phyloP scores from a whole-genome alignment of 2,888 invertebrate genomes.

The Harpalus rubripes region DNA sequence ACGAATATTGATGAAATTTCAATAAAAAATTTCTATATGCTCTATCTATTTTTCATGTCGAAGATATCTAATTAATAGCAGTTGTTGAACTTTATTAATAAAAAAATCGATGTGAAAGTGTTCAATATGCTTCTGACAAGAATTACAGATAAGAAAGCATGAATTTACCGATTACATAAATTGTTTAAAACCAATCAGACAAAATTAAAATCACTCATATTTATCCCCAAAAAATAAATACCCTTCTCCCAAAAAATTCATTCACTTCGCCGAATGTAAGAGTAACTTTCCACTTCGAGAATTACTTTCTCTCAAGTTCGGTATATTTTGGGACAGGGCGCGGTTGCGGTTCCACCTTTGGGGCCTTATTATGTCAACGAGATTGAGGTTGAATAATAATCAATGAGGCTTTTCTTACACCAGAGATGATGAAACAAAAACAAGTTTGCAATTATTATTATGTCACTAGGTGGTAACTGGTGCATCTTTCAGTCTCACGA shows the following conservation, averaged over 20 bases:
- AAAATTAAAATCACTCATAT: neutral
- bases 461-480: conserved; percentile 29
- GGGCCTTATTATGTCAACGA: conserved; percentile 38
- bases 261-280: conserved; percentile 29
- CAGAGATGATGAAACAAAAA: conserved; percentile 28
- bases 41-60: conserved; percentile 11
- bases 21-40: neutral
- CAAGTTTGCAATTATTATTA: conserved; percentile 34
- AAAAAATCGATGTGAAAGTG: conserved; percentile 43
- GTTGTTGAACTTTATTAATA: conserved; percentile 22
- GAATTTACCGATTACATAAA: conserved; percentile 13
- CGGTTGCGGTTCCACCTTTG: conserved; percentile 32
- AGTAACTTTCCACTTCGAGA: conserved; percentile 52
- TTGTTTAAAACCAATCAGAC: conserved; percentile 1
- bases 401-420: conserved; percentile 14
- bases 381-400: conserved; percentile 23
- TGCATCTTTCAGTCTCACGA: conserved; percentile 33
- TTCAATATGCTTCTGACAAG: conserved; percentile 37
- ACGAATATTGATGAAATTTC: conserved; percentile 2
- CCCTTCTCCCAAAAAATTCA: conserved; percentile 33
- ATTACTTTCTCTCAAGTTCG: conserved; percentile 55
- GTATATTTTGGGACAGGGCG: conserved; percentile 34
- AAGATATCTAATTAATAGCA: conserved; percentile 28
- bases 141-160: conserved; percentile 40
- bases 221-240: conserved; percentile 40